These are phyloP conservation scores for Aphelenchoides fujianensis DNA, from an alignment of 1,140 invertebrate species.

Conservation along the genomic window DNA sequence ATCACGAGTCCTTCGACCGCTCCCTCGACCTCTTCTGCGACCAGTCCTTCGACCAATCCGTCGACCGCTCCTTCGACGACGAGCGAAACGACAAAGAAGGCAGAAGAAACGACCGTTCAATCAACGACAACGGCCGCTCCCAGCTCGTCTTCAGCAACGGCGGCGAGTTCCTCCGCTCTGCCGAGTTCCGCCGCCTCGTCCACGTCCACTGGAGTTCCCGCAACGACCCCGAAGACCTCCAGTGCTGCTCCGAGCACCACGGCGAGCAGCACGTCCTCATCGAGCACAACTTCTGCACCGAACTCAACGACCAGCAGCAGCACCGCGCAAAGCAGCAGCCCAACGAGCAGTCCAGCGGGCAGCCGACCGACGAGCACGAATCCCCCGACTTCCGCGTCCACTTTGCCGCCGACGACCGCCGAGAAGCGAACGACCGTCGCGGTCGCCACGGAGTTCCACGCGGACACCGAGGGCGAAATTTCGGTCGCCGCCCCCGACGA, in stretches of 20 bases:
- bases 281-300: conserved; percentile 1
- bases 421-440: background rate
- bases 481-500: background rate
- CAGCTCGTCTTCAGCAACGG: background rate
- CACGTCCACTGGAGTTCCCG: conserved; percentile 1
- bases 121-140: conserved; percentile 21
- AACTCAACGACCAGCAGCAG: too few relatives aligned
- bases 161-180: background rate
- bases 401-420: background rate
- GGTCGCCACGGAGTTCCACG: background rate
- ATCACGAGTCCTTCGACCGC: background rate
- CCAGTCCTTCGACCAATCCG: background rate
- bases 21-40: background rate
- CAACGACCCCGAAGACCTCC: background rate
- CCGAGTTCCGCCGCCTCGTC: background rate
- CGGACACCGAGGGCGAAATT: background rate
- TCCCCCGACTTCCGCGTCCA: background rate
- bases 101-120: background rate
- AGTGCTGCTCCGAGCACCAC: background rate
- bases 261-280: background rate
- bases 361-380: background rate
- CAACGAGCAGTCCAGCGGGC: background rate
- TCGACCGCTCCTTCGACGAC: background rate
- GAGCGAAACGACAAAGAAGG: too few relatives aligned
- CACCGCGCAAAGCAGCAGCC: background rate